Conservation (phyloP, 2,113 vertebrate genomes). For the Xiphias gladius region DNA sequence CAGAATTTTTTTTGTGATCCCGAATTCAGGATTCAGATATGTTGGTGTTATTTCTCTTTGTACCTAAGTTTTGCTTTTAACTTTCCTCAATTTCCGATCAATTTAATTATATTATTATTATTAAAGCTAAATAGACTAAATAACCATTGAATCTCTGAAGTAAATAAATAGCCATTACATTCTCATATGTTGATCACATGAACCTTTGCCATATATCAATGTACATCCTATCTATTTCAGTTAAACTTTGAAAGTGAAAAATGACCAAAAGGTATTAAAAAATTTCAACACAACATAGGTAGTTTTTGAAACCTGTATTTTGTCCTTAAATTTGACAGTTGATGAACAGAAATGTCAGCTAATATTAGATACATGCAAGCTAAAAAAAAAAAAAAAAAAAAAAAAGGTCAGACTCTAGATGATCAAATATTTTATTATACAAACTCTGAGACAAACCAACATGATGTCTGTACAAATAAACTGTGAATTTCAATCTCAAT, state of each 20-base stretch:
- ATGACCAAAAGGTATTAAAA: not conserved
- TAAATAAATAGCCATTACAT: not conserved
- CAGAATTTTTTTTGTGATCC: not conserved
- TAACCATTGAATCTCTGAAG: not conserved
- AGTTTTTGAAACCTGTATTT: conserved; percentile 14
- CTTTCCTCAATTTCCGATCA: too few relatives aligned
- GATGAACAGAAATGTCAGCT: not conserved
- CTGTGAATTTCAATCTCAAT: conserved; percentile 27
- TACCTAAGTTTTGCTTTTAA: too few relatives aligned
- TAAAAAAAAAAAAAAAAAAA: not conserved
- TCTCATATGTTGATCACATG: not conserved
- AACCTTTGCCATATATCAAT: not conserved
- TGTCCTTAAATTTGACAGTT: not conserved
- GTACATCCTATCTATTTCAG: not conserved
- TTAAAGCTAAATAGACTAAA: not conserved
- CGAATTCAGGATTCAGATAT: not conserved
- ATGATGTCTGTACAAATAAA: conserved; percentile 76
- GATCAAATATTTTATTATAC: conserved; percentile 73
- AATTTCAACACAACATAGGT: not conserved
- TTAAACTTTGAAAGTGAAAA: not conserved
- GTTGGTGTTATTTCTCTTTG: not conserved
- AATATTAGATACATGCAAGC: too few relatives aligned
- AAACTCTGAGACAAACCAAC: conserved; percentile 72
- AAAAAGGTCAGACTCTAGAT: conserved; percentile 6
- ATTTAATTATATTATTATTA: too few relatives aligned